phyloP scores from a whole-genome alignment of 2,797 vertebrate genomes.

The Xiphophorus birchmanni region DNA sequence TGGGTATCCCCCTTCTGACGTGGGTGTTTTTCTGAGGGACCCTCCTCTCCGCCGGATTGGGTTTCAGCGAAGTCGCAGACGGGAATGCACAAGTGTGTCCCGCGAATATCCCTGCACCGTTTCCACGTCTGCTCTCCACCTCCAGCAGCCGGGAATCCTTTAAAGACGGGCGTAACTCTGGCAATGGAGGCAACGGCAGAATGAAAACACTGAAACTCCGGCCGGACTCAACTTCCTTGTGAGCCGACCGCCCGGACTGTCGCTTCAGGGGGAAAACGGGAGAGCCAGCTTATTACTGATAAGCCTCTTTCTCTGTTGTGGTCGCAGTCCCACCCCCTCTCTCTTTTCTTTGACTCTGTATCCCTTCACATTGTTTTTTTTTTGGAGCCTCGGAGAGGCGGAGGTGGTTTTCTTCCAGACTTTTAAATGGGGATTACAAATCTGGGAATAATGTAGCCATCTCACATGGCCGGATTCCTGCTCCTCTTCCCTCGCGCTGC shows the following conservation, averaged over 20 bases:
- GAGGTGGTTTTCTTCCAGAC: constrained; percentile 38
- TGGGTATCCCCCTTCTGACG: constrained; percentile 38
- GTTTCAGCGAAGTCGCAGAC: constrained; percentile 78
- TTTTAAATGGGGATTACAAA: constrained; percentile 71
- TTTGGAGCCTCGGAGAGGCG: constrained; percentile 47
- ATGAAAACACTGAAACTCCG: constrained; percentile 16
- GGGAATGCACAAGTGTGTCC: constrained; percentile 80
- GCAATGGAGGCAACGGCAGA: constrained; percentile 39
- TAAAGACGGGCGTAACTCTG: constrained; percentile 30
- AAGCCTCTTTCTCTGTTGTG: constrained; percentile 65
- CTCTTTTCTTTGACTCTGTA: constrained; percentile 56
- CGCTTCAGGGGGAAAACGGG: constrained; percentile 41
- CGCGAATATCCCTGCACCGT: constrained; percentile 70
- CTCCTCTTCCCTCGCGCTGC: constrained; percentile 8
- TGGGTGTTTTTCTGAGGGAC: constrained; percentile 59
- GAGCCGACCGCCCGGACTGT: constrained; percentile 37
- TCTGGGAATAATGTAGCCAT: constrained; percentile 59
- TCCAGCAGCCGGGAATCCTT: constrained; percentile 18
- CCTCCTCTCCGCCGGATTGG: constrained; percentile 56
- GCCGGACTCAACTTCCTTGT: constrained; percentile 58
- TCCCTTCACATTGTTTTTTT: constrained; percentile 64
- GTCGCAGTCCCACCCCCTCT: constrained; percentile 53
- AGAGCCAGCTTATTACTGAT: constrained; percentile 69
- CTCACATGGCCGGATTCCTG: constrained; percentile 33
- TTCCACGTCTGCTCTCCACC: constrained; percentile 61